Conservation (phyloP, 2,888 invertebrate genomes). For the Dynastes tityus region DNA sequence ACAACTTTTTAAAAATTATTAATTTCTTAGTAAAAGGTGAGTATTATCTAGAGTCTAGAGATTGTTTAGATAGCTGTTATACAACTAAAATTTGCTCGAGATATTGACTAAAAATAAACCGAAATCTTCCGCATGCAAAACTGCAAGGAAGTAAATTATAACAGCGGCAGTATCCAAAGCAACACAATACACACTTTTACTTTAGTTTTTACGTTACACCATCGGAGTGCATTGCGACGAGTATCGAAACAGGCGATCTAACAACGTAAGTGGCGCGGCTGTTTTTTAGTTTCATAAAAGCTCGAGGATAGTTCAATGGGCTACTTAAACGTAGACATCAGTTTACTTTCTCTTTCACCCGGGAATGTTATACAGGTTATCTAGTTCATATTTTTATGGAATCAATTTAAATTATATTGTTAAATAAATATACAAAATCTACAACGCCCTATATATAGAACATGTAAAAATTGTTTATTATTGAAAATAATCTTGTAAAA, state of each 20-base stretch:
- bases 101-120: not conserved
- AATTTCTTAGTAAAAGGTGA: no score
- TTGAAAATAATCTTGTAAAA: no score
- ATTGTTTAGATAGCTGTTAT: no score
- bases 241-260: conserved; percentile 6
- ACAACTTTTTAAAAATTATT: no score
- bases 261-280: not conserved
- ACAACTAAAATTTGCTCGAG: no score
- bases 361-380: not conserved
- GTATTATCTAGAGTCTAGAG: no score
- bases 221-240: not conserved
- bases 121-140: not conserved
- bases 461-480: no score
- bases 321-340: not conserved
- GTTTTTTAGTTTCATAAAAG: not conserved
- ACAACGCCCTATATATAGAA: no score
- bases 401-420: no score
- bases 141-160: not conserved
- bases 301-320: conserved; percentile 10
- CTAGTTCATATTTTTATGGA: not conserved
- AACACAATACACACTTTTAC: conserved; percentile 3
- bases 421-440: no score
- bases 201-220: not conserved
- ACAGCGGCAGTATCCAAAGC: not conserved
- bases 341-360: conserved; percentile 20